A percentile compares a stretch with the other conserved stretches of the same genome.
Evolutionary conservation across 1,140 invertebrate species (phyloP).

Genomic region (Drosophila funebris): DNA sequence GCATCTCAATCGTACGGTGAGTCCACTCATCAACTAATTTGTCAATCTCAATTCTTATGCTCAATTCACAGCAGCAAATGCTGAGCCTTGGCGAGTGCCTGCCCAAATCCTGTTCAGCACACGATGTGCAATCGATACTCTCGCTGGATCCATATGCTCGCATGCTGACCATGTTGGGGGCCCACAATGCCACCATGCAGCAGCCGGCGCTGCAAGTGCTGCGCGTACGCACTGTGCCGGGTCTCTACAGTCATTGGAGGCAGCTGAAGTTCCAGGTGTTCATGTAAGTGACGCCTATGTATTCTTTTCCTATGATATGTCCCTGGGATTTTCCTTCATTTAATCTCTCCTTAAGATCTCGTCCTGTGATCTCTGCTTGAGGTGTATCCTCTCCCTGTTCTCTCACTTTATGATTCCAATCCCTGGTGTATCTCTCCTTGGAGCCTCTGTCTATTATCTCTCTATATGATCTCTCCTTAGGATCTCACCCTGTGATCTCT

Average conservation of each 20-base stretch:
- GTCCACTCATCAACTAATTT: background rate
- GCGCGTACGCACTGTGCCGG: conserved; percentile 88
- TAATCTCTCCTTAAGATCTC: background rate
- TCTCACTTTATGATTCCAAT: too few species aligned
- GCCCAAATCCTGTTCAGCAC: conserved; percentile 87
- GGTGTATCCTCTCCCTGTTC: too few species aligned
- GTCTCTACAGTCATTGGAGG: conserved; percentile 86
- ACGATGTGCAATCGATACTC: conserved; percentile 87
- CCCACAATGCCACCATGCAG: conserved; percentile 54
- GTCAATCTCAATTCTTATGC: background rate
- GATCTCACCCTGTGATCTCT: background rate
- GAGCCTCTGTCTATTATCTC: too few species aligned
- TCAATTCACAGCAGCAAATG: conserved; percentile 40
- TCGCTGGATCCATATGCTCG: conserved; percentile 84
- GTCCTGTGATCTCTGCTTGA: background rate
- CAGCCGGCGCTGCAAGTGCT: conserved; percentile 84
- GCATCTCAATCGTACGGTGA: conserved; percentile 62
- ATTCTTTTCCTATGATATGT: background rate
- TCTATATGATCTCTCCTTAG: too few species aligned
- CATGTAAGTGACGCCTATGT: conserved; percentile 85
- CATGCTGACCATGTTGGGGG: conserved; percentile 77
- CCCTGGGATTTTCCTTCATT: too few species aligned
- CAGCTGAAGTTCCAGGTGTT: conserved; percentile 90
- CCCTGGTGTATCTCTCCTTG: too few species aligned
- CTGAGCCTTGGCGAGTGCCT: conserved; percentile 87